Evolutionary conservation across 2,113 vertebrate species (phyloP), one percentile per base, ranked within the genome.

Genomic region (Corapipo altera): DNA sequence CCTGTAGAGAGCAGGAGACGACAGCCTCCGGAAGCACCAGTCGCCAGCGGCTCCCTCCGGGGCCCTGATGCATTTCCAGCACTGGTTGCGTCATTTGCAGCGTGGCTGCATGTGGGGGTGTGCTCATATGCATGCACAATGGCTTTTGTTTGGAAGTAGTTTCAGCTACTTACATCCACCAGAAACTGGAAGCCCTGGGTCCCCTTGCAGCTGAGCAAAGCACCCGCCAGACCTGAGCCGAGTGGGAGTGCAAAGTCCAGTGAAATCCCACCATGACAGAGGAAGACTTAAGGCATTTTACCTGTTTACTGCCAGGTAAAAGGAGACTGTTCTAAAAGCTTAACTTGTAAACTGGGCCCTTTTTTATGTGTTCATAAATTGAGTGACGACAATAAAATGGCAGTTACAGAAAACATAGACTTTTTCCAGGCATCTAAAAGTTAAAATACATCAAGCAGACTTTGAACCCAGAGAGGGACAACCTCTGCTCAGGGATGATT

Each of bases 31-130:
- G 57, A 55, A 96, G 69, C 55, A 67, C 72, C 79, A 80, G 80
- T 95, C 9, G 4, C 52, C 6, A 9, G 28, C 2, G 2, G 78
- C 91, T 77, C 73, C 92, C 94, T 71, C n/a, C 0, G 16, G 95
- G 93, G 83, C 83, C 44, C 61, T 97, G 98, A 96, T 94, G 97
- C 96, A 95, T 94, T 96, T 97, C 88, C 93, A 95, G 93, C 62
- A 57, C 26, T 3, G 35, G 92, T 97, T 97, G 96, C 97, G 92
- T 98, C 98, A 98, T 92, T 67, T 81, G 77, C 57, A 78, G 65
- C 1, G 0, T 1, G 37, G 32, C 26, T 82, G 39, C 0, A 0
- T 27, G 41, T 0, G 0, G 19, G 52, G 78, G 41, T 1, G 9
- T 61, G 52, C 81, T 39, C 35, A 21, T 0, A 8, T 20, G 33